phyloP scores from a whole-genome alignment of 2,113 vertebrate genomes.

The Phainopepla nitens region DNA sequence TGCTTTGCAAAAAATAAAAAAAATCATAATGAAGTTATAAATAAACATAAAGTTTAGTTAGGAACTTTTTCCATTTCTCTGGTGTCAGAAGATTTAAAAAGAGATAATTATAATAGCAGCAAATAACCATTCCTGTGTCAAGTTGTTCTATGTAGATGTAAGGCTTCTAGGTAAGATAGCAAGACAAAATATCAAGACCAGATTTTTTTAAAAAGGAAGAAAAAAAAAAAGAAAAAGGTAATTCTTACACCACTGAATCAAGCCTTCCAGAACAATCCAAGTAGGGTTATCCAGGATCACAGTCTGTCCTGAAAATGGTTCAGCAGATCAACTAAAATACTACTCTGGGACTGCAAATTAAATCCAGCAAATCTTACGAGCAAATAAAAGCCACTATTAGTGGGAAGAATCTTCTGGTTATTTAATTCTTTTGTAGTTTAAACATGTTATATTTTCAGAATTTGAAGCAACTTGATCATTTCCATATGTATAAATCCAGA shows the following conservation, averaged over 20 bases:
- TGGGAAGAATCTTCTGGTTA: neutral
- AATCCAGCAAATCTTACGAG: neutral
- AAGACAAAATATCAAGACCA: neutral
- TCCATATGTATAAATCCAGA: neutral
- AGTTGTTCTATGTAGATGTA: neutral
- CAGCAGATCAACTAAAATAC: neutral
- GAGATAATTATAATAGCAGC: neutral
- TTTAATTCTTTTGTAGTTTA: neutral
- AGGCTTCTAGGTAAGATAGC: neutral
- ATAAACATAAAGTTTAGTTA: neutral
- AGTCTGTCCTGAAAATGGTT: neutral
- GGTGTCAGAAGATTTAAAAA: neutral
- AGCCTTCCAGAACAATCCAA: neutral
- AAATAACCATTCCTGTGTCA: neutral
- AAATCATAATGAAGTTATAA: neutral
- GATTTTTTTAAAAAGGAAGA: neutral
- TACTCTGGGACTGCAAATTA: neutral
- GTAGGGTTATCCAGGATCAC: neutral
- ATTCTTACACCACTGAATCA: neutral
- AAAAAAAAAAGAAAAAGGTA: neutral
- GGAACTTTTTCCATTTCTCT: neutral
- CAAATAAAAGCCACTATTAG: neutral
- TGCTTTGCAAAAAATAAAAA: neutral
- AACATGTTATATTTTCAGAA: neutral
- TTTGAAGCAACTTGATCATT: neutral